These are phyloP conservation scores for Crocodylus rhombifer DNA, from an alignment of 2,797 vertebrate genomes.

Conservation along the genomic window DNA sequence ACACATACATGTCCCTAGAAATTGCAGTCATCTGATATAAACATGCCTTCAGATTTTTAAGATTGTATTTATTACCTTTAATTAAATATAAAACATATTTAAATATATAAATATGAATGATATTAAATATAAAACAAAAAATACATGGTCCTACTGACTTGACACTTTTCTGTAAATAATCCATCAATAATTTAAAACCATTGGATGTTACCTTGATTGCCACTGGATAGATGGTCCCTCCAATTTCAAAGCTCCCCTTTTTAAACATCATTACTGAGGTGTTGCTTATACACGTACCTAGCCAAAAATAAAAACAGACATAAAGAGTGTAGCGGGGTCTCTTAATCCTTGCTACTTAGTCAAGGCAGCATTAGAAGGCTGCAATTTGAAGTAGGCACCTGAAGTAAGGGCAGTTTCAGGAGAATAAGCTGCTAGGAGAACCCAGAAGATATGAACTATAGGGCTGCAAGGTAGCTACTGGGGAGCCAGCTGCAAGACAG, in stretches of 20 bases:
- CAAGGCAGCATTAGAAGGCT: neutral
- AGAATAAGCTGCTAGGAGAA: too few species aligned
- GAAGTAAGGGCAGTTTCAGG: too few species aligned
- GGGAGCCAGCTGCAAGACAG: too few species aligned
- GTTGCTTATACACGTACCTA: conserved; percentile 97
- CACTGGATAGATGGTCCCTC: conserved; percentile 92
- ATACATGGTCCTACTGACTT: neutral
- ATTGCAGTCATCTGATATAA: neutral
- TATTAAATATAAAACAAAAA: too few species aligned
- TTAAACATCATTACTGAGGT: conserved; percentile 99
- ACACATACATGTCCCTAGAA: neutral
- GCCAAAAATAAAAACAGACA: conserved; percentile 16
- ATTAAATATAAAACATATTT: neutral
- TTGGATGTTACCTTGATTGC: conserved; percentile 90
- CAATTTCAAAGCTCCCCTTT: conserved; percentile 97
- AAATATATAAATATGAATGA: too few species aligned
- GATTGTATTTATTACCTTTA: neutral
- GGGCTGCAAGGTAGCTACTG: too few species aligned
- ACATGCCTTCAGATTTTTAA: rapidly evolving
- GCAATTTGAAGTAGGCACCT: too few species aligned
- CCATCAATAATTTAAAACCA: neutral
- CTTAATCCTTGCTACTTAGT: neutral
- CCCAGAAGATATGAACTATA: too few species aligned
- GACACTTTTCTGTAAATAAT: neutral
- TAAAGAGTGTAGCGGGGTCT: neutral